These are phyloP conservation scores for Hystrix cristata DNA, from an alignment of 2,113 vertebrate species.

Conservation along the genomic window DNA sequence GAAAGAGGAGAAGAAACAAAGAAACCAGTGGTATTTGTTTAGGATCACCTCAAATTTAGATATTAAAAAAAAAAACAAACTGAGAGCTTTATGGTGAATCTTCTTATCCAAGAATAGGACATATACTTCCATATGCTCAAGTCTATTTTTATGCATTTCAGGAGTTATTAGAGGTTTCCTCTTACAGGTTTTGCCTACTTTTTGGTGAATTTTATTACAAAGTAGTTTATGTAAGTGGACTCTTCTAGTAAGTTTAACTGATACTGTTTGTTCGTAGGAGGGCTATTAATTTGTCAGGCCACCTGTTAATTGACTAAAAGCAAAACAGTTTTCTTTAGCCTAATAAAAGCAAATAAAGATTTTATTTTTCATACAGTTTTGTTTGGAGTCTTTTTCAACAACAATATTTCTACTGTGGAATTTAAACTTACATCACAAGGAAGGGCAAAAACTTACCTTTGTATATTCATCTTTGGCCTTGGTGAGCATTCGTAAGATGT, in stretches of 20 bases:
- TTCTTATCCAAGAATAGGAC: not conserved
- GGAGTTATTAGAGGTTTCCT: conserved; percentile 18
- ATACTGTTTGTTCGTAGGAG: not conserved
- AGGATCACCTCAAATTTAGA: not conserved
- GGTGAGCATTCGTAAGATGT: conserved; percentile 96
- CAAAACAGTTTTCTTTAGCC: not conserved
- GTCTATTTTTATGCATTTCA: conserved; percentile 22
- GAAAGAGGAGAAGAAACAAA: not conserved
- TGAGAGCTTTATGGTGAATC: conserved; percentile 19
- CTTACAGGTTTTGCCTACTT: not conserved
- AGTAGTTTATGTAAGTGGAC: not conserved
- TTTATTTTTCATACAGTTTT: not conserved
- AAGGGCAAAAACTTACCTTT: conserved; percentile 89
- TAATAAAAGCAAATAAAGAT: not conserved
- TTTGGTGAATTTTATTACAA: conserved; percentile 36
- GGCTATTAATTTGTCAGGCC: not conserved
- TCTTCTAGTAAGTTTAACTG: not conserved
- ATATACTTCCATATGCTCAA: conserved; percentile 3
- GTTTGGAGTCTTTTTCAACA: not conserved
- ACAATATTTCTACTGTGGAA: not conserved
- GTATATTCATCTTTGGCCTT: conserved; percentile 96
- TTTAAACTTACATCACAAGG: not conserved
- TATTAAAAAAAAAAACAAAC: not conserved
- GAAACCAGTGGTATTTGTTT: not conserved
- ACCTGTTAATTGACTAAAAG: conserved; percentile 46